Base-by-base conservation (phyloP, 2,113 vertebrate species). In the Acanthochromis polyacanthus region DNA sequence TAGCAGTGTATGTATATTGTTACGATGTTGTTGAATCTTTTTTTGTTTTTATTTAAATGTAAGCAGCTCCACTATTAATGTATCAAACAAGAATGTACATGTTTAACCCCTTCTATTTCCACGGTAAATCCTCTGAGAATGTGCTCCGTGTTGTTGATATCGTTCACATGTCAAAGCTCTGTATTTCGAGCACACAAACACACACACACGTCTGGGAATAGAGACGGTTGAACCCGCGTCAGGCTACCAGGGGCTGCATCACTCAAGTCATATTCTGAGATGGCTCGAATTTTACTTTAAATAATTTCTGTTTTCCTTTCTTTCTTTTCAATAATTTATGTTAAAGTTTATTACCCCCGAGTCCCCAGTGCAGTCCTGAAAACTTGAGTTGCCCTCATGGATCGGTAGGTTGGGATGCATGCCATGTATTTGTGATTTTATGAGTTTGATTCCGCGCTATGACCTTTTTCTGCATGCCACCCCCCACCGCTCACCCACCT, bases 1-100 rank as follows among this genome's bases (percentile, higher is more conserved):
- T 87, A 55, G 58, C 59, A 10, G 72, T 84, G 75, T 81, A 74
- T 59, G 46, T 79, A 58, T 80, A 48, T 52, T 78, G 74, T 80
- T 81, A 64, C 3, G 57, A 82, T 83, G 85, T 83, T 77, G 88
- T 85, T 88, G 74, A 70, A 69, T 67, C 40, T 55, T 46, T 88
- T 77, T 20, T 50, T 46, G 32, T 50, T 19, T 50, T 19, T 19
- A 7, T 50, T n/a, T 12, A 15, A 51, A 61, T 68, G 81, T 85
- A 66, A 75, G 53, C 76, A 75, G 64, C 56, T 66, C 72, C 67
- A 81, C 38, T 78, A 23, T 78, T 25, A 89, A 74, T 85, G 78
- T 85, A 80, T 79, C 8, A 38, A 80, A 71, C 71, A 61, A 53
- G 89, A 93, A 93, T 91, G 91, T 91, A 88, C 19, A 68, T 52